phyloP scores from a whole-genome alignment of 2,113 vertebrate genomes.

The Gasterosteus aculeatus region DNA sequence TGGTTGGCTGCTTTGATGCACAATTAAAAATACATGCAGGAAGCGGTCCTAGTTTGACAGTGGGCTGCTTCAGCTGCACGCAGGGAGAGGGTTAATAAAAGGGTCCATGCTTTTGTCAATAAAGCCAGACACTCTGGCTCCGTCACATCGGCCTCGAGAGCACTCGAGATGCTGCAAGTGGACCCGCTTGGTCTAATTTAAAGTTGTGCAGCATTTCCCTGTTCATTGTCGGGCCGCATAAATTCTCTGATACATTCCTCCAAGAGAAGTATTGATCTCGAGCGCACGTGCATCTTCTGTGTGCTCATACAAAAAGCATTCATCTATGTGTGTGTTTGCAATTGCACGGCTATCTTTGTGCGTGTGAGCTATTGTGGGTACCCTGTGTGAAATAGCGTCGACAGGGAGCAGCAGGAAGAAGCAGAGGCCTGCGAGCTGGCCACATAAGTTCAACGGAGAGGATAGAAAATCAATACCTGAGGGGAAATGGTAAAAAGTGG shows the following conservation, averaged over 20 bases:
- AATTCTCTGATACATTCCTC: constrained; percentile 27
- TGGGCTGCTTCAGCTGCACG: background rate
- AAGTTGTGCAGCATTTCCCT: background rate
- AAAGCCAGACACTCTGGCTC: background rate
- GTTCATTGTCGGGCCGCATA: background rate
- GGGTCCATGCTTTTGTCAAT: constrained; percentile 11
- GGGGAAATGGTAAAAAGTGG: constrained; percentile 61
- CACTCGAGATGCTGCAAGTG: constrained; percentile 4
- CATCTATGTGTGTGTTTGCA: background rate
- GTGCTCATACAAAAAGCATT: background rate
- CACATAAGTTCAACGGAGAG: constrained; percentile 51
- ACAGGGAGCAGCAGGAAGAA: constrained; percentile 38
- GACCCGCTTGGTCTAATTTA: constrained; percentile 5
- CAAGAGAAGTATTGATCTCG: background rate
- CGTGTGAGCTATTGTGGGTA: too few relatives aligned
- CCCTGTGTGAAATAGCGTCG: constrained; percentile 44
- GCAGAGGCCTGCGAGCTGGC: constrained; percentile 21
- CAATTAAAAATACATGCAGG: background rate
- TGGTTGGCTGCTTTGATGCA: background rate
- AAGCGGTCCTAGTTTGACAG: background rate
- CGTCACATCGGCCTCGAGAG: constrained; percentile 4
- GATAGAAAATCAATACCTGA: constrained; percentile 63
- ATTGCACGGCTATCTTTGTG: too few relatives aligned
- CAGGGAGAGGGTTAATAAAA: background rate
- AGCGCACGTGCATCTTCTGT: background rate